phyloP scores from a whole-genome alignment of 2,888 invertebrate genomes.

The Chirona hameri region DNA sequence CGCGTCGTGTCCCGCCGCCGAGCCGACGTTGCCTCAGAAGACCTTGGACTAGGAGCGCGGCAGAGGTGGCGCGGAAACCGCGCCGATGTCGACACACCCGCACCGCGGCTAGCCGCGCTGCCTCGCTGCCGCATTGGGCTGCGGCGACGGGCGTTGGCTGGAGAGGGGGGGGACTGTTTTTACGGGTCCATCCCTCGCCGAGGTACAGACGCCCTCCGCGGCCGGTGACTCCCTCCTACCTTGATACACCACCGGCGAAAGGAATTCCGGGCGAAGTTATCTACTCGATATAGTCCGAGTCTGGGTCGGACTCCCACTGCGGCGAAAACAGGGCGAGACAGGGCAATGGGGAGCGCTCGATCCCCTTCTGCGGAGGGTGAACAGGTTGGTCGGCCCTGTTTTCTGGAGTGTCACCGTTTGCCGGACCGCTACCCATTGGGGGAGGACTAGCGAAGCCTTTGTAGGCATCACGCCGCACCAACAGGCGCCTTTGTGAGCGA shows the following conservation, averaged over 20 bases:
- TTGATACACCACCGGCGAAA: not conserved
- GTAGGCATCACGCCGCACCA: too few species aligned
- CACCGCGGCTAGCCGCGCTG: not conserved
- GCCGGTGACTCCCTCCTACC: too few species aligned
- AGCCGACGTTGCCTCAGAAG: conserved; percentile 1
- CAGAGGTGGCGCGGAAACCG: not conserved
- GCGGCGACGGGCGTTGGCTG: not conserved
- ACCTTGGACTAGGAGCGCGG: not conserved
- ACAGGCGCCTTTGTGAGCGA: too few species aligned
- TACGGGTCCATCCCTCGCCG: not conserved
- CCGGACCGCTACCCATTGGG: too few species aligned
- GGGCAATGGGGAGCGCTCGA: not conserved
- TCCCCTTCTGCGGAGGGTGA: not conserved
- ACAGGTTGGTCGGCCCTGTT: not conserved
- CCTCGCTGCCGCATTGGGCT: not conserved
- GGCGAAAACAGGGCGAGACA: not conserved
- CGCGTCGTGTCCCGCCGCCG: not conserved
- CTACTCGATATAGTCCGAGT: not conserved
- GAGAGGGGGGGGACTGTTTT: not conserved
- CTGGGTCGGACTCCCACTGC: not conserved
- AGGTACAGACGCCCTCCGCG: too few species aligned
- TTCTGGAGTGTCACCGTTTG: not conserved
- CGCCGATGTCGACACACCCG: not conserved
- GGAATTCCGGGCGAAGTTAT: not conserved
- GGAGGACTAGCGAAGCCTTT: too few species aligned